Conservation (phyloP, 1,140 invertebrate species). For the Maniola jurtina region DNA sequence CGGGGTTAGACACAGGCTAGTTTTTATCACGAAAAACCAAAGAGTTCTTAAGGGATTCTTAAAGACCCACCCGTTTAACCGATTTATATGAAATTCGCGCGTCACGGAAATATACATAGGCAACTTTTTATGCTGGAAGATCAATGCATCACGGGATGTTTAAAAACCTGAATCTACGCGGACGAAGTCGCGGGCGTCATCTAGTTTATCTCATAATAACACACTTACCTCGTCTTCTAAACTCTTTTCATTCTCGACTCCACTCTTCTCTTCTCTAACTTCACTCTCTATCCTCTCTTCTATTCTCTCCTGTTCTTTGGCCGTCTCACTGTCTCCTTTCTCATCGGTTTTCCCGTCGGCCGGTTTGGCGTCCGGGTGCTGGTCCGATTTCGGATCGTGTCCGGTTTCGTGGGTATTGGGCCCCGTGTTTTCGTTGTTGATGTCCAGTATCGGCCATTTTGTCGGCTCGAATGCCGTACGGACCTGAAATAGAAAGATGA, state of each 20-base stretch:
- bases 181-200: too few relatives aligned
- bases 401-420: slow-evolving; percentile 30
- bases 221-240: slow-evolving; percentile 12
- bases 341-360: slow-evolving; percentile 23
- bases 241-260: not conserved
- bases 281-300: not conserved
- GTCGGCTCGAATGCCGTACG: slow-evolving; percentile 88
- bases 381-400: slow-evolving; percentile 6
- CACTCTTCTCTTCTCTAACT: slow-evolving; percentile 11
- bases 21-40: too few relatives aligned
- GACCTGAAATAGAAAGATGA: slow-evolving; percentile 79
- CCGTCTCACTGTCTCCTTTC: not conserved
- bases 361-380: slow-evolving; percentile 12
- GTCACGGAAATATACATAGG: too few relatives aligned
- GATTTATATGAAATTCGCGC: too few relatives aligned
- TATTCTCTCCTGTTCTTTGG: not conserved
- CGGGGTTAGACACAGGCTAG: too few relatives aligned
- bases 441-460: slow-evolving; percentile 91
- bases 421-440: slow-evolving; percentile 14
- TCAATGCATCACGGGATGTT: too few relatives aligned
- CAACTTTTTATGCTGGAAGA: too few relatives aligned
- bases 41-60: too few relatives aligned
- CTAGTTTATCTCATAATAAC: not conserved
- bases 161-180: too few relatives aligned
- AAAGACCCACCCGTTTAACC: too few relatives aligned